phyloP scores from a whole-genome alignment of 2,888 invertebrate genomes.

The Octonoba sinensis region DNA sequence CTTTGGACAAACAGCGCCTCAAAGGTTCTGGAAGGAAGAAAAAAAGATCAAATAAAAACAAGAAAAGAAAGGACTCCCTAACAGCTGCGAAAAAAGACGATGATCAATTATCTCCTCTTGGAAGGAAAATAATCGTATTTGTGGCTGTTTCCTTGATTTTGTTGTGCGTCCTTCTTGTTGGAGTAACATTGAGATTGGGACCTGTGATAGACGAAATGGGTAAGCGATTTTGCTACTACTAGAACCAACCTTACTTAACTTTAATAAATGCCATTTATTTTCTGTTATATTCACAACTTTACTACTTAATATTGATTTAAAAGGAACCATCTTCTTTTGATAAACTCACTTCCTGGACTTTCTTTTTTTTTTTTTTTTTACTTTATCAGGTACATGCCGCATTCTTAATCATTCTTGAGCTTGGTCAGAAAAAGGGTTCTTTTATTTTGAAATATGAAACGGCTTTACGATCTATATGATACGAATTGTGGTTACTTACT shows the following conservation, averaged over 20 bases:
- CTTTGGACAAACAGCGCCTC: slow-evolving; percentile 48
- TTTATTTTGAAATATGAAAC: too few relatives aligned
- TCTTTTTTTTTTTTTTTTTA: too few relatives aligned
- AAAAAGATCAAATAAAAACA: slow-evolving; percentile 25
- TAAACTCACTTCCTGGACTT: too few relatives aligned
- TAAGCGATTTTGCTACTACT: slow-evolving; percentile 8
- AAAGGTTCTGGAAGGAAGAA: slow-evolving; percentile 35
- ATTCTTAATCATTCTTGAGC: too few relatives aligned
- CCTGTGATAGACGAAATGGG: slow-evolving; percentile 64
- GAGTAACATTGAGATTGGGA: slow-evolving; percentile 52
- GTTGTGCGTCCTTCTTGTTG: slow-evolving; percentile 55
- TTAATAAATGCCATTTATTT: neutral
- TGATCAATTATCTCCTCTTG: slow-evolving; percentile 54
- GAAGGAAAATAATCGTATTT: slow-evolving; percentile 51
- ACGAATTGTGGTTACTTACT: too few relatives aligned
- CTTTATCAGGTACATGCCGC: too few relatives aligned
- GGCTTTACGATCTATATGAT: too few relatives aligned
- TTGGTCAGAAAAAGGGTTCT: too few relatives aligned
- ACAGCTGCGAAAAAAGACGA: slow-evolving; percentile 30
- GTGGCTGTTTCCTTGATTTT: slow-evolving; percentile 55
- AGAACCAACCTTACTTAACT: neutral
- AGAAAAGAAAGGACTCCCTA: slow-evolving; percentile 15
- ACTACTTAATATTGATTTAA: neutral
- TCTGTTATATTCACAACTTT: neutral
- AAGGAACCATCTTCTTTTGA: neutral